Percentiles rank a stretch among this genome's conserved stretches.
Conservation (phyloP, 2,888 invertebrate genomes). For the Arctia plantaginis region DNA sequence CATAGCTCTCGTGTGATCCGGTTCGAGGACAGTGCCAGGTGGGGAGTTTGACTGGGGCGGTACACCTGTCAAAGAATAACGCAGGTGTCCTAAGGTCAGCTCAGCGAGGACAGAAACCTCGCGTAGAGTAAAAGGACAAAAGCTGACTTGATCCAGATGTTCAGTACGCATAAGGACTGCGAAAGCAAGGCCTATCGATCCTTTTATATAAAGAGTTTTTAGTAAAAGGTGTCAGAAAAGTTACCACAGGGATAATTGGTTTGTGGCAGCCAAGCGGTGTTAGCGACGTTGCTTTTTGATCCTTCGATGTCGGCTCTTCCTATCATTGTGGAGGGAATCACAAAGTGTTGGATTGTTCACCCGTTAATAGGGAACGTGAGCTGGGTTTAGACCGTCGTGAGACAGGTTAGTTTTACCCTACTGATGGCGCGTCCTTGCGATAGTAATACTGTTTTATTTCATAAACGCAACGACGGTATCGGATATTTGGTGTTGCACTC, state of each 20-base stretch:
- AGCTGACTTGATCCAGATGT: constrained; percentile 89
- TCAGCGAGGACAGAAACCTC: constrained; percentile 90
- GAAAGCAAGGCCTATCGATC: constrained; percentile 90
- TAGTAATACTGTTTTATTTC: constrained; percentile 85
- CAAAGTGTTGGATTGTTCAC: constrained; percentile 91
- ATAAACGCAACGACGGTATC: constrained; percentile 88
- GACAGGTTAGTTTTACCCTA: constrained; percentile 88
- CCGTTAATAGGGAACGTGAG: constrained; percentile 89
- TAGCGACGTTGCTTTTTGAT: constrained; percentile 90
- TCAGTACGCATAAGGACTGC: constrained; percentile 88
- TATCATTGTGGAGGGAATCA: constrained; percentile 91
- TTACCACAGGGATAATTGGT: constrained; percentile 90
- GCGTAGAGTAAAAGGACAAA: constrained; percentile 90
- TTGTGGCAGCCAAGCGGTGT: constrained; percentile 88
- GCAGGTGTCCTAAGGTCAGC: constrained; percentile 88
- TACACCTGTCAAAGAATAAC: constrained; percentile 89
- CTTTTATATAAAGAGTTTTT: constrained; percentile 86
- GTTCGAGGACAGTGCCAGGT: constrained; percentile 87
- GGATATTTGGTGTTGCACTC: constrained; percentile 87
- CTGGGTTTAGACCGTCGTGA: constrained; percentile 89
- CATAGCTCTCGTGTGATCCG: constrained; percentile 78
- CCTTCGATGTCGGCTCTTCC: constrained; percentile 92
- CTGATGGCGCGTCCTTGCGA: constrained; percentile 84
- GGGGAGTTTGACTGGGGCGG: constrained; percentile 89
- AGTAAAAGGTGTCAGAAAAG: constrained; percentile 90